Conservation (phyloP, 2,888 invertebrate species). For the Terebella lapidaria region DNA sequence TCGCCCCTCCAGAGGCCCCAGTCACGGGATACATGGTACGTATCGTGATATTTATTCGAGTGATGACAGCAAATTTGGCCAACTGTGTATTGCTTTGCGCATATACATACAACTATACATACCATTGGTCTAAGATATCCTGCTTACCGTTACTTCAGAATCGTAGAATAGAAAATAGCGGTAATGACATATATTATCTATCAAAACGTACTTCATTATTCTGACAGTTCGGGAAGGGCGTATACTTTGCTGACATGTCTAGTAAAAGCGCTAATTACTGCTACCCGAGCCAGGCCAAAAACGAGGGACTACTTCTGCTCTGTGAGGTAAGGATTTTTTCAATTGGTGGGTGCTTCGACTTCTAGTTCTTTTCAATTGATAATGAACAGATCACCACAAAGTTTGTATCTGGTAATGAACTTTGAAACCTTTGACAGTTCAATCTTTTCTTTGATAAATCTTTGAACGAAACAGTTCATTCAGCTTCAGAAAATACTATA, state of each 20-base stretch:
- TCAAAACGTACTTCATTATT: not conserved
- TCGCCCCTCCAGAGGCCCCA: conserved; percentile 59
- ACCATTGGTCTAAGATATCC: too few species aligned
- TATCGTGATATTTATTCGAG: not conserved
- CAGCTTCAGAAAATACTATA: not conserved
- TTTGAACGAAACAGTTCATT: not conserved
- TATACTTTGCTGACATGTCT: conserved; percentile 58
- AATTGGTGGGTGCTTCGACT: too few species aligned
- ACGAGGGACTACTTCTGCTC: conserved; percentile 52
- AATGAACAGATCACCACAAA: not conserved
- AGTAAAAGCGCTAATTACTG: conserved; percentile 58
- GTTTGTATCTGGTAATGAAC: not conserved
- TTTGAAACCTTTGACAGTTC: not conserved
- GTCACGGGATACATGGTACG: conserved; percentile 56
- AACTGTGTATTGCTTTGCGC: not conserved
- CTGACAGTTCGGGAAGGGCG: conserved; percentile 56
- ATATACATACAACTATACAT: not conserved
- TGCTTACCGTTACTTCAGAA: not conserved
- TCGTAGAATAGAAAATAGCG: too few species aligned
- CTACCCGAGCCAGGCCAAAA: conserved; percentile 49
- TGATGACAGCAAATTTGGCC: not conserved
- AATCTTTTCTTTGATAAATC: not conserved
- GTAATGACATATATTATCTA: too few species aligned
- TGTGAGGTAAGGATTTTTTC: conserved; percentile 56
- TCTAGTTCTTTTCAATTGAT: too few species aligned